phyloP scores from a whole-genome alignment of 1,140 invertebrate species.

The Nasonia longicornis region DNA sequence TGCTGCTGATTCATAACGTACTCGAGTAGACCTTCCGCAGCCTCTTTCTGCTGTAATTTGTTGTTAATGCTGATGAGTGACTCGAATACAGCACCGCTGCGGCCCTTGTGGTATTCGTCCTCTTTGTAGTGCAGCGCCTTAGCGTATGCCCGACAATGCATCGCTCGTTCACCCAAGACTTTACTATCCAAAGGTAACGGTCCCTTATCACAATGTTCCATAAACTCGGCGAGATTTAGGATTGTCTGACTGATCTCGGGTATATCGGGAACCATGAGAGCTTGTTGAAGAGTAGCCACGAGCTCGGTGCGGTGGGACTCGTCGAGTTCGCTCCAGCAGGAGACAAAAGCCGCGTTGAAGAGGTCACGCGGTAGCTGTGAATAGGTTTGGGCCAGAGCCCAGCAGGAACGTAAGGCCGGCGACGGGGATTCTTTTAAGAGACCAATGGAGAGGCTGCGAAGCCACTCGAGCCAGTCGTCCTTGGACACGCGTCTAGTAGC shows the following conservation, averaged over 20 bases:
- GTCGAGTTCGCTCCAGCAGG: conserved; percentile 96
- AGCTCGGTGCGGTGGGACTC: conserved; percentile 87
- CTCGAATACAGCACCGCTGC: conserved; percentile 87
- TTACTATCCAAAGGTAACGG: conserved; percentile 90
- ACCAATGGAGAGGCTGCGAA: conserved; percentile 85
- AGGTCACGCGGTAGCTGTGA: conserved; percentile 93
- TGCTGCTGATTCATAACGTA: conserved; percentile 85
- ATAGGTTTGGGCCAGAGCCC: conserved; percentile 93
- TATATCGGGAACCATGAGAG: conserved; percentile 91
- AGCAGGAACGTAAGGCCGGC: conserved; percentile 90
- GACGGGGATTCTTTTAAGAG: conserved; percentile 96
- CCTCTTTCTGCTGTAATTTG: conserved; percentile 98
- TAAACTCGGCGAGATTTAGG: conserved; percentile 97
- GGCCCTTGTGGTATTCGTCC: conserved; percentile 86
- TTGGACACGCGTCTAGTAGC: conserved; percentile 91
- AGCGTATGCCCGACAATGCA: conserved; percentile 88
- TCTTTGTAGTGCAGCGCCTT: conserved; percentile 99
- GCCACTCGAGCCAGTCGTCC: conserved; percentile 99
- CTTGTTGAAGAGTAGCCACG: conserved; percentile 88
- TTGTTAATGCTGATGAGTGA: conserved; percentile 98
- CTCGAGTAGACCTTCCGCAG: conserved; percentile 91
- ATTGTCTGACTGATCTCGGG: conserved; percentile 98
- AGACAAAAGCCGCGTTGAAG: conserved; percentile 99
- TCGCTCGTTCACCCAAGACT: conserved; percentile 84
- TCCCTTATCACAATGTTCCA: conserved; percentile 99